These are phyloP conservation scores for Rhinolophus ferrumequinum DNA, from an alignment of 2,113 vertebrate species.

Conservation along the genomic window DNA sequence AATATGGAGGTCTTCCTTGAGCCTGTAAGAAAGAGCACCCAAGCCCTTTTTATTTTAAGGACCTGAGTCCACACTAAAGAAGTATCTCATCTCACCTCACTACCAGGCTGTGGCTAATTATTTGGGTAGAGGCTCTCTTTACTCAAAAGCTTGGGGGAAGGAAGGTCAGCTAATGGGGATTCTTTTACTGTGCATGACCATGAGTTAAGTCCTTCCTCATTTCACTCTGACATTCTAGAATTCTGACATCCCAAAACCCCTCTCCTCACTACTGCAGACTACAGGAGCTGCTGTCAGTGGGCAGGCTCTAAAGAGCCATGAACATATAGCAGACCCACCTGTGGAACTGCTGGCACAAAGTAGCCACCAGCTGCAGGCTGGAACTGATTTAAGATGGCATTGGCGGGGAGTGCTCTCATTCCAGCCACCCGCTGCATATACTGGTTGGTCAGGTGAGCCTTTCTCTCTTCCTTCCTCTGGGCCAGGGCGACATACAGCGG, in stretches of 20 bases:
- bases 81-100: neutral
- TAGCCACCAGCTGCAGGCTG: slow-evolving; percentile 96
- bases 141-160: neutral
- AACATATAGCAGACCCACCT: slow-evolving; percentile 86
- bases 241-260: neutral
- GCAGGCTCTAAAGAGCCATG: neutral
- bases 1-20: slow-evolving; percentile 97
- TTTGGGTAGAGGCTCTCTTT: neutral
- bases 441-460: slow-evolving; percentile 98
- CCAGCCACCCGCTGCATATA: slow-evolving; percentile 99
- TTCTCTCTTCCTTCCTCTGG: slow-evolving; percentile 97
- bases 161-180: neutral
- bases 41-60: neutral
- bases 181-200: neutral
- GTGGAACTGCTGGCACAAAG: slow-evolving; percentile 98
- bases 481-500: slow-evolving; percentile 97
- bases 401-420: slow-evolving; percentile 97
- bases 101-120: neutral
- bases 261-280: neutral
- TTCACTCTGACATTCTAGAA: neutral
- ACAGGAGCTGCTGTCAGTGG: accelerated
- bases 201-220: neutral
- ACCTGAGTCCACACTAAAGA: neutral
- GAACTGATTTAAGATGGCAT: slow-evolving; percentile 99
- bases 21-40: slow-evolving; percentile 86